Percentiles rank a stretch among this genome's conserved stretches.
These are phyloP conservation scores for Lepus europaeus DNA, from an alignment of 2,113 vertebrate genomes.

Conservation along the genomic window DNA sequence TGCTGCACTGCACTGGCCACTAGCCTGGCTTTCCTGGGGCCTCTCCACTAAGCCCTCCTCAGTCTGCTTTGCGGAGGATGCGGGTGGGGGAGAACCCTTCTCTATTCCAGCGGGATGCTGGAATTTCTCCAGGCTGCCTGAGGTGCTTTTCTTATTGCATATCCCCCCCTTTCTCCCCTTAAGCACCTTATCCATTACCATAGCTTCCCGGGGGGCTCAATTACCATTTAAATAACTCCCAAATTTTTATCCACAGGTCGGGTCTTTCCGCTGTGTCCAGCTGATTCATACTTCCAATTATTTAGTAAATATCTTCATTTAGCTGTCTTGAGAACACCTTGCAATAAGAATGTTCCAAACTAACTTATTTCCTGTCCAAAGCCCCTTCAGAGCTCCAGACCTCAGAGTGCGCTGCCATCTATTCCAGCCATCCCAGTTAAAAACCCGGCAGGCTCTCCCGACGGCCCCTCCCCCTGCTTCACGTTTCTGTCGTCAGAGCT, in stretches of 20 bases:
- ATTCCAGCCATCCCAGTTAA: not conserved
- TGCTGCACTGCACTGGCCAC: too few relatives aligned
- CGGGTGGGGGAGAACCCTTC: not conserved
- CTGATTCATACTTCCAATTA: slow-evolving; percentile 23
- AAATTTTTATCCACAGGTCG: not conserved
- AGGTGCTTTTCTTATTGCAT: not conserved
- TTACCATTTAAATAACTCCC: not conserved
- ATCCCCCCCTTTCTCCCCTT: not conserved
- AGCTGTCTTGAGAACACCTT: slow-evolving; percentile 23
- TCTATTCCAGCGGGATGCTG: not conserved
- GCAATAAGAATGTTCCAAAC: slow-evolving; percentile 27
- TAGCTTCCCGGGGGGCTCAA: not conserved
- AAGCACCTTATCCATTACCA: not conserved
- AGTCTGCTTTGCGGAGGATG: not conserved
- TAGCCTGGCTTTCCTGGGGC: not conserved
- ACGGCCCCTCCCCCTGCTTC: not conserved
- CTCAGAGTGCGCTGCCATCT: not conserved
- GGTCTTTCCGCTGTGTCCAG: slow-evolving; percentile 1
- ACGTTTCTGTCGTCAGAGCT: not conserved
- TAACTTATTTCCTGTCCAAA: not conserved
- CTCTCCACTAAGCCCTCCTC: not conserved
- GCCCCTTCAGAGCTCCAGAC: not conserved
- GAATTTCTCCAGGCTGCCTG: not conserved
- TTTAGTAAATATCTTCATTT: not conserved
- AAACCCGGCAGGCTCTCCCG: not conserved